Base-by-base conservation (phyloP, 2,113 vertebrate species). In the Trinectes maculatus region DNA sequence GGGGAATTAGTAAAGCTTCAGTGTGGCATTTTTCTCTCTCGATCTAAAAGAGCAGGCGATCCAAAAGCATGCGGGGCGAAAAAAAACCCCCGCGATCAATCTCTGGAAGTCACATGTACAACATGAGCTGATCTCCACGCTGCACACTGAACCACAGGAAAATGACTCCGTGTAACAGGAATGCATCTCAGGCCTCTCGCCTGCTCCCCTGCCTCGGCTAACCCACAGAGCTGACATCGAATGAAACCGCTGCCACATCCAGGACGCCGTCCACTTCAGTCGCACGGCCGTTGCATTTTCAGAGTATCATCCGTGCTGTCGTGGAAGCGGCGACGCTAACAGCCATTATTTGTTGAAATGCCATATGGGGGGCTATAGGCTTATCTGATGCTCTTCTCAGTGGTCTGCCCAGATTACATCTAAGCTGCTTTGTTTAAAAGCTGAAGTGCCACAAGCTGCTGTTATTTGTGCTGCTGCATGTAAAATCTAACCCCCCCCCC, bases 401-500 rank as follows among this genome's bases (percentile, higher is more conserved):
- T 85, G 78, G 87, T 79, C 86, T 83, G 57, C 29, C 29, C 74
- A 87, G 89, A 91, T 92, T 91, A 90, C 57, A 63, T 78, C 37
- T 91, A 90, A 91, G 80, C 86, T 83, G 79, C 86, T 93, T 93
- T 91, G 70, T 82, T 83, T 75, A 59, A 83, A 68, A 77, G 71
- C 80, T 13, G 71, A 77, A 65, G 79, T 54, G 68, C 62, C 57
- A 21, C 42, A 37, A 73, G 69, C 72, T 81, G 66, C 62, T 76
- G 62, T 80, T 83, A 54, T 85, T 77, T 53, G 48, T 68, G 61
- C 31, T 54, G 59, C 69, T 37, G 31, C 58, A 61, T 74, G 48
- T 79, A 72, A 87, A 85, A 86, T 78, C 47, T 64, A 65, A 70
- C 57, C 76, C 53, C 24, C 22, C 77, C 55, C 74, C 54, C 25